Evolutionary conservation across 2,888 invertebrate genomes (phyloP).

Genomic region (Torymus tubicola): DNA sequence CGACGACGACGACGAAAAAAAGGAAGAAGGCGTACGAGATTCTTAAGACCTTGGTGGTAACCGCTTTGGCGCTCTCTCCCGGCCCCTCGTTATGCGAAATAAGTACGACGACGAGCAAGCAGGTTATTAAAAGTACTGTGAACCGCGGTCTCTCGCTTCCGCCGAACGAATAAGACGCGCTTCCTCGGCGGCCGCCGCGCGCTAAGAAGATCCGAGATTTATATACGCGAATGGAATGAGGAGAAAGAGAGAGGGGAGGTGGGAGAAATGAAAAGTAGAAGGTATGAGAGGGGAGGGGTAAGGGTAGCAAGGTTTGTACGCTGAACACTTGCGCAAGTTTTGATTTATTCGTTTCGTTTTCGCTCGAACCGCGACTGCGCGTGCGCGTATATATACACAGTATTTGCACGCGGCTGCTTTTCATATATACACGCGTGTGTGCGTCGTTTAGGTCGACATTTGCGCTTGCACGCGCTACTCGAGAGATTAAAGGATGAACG

Average conservation of each 20-base stretch:
- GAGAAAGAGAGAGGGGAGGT: conserved; percentile 54
- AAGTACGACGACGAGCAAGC: conserved; percentile 35
- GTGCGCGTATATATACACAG: too few relatives aligned
- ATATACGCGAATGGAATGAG: conserved; percentile 61
- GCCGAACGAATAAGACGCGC: conserved; percentile 15
- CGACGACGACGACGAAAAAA: not conserved
- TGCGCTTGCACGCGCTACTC: not conserved
- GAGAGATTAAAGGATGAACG: conserved; percentile 30
- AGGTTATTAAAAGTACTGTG: conserved; percentile 58
- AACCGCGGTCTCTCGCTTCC: conserved; percentile 44
- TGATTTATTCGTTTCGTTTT: conserved; percentile 62
- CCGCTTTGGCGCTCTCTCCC: conserved; percentile 15
- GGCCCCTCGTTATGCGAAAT: conserved; percentile 47
- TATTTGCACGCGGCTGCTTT: conserved; percentile 1
- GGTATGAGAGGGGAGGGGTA: conserved; percentile 35
- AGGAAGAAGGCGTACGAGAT: not conserved
- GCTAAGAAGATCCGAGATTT: conserved; percentile 63
- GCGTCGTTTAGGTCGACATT: not conserved
- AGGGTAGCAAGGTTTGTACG: conserved; percentile 52
- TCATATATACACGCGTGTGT: not conserved
- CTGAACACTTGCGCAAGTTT: conserved; percentile 61
- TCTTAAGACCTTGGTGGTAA: conserved; percentile 29
- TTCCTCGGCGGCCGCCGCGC: not conserved
- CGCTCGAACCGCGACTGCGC: conserved; percentile 10
- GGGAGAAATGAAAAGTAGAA: conserved; percentile 40